Evolutionary conservation across 92 coral and sea anemone genomes (phyloP).

Genomic region (Isaurus tuberculatus): DNA sequence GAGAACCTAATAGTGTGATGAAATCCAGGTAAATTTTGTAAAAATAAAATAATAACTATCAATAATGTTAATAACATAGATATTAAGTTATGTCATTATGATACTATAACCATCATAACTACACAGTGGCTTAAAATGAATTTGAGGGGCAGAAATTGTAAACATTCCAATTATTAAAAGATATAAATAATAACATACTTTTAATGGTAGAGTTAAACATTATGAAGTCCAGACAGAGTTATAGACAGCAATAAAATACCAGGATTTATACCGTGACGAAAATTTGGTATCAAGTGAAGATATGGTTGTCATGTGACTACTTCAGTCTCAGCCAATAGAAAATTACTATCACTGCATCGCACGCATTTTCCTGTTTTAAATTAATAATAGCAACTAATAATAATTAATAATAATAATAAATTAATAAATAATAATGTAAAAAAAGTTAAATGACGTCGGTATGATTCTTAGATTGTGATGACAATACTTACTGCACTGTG

Average conservation of each 20-base stretch:
- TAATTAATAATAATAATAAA: no score
- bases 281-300: no score
- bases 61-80: no score
- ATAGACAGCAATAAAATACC: no score
- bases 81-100: no score
- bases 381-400: background rate
- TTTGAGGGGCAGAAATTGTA: background rate
- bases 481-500: background rate
- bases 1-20: no score
- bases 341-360: background rate
- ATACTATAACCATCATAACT: no score
- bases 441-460: background rate
- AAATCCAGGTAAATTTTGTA: no score
- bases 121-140: background rate
- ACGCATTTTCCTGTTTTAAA: background rate
- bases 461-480: background rate
- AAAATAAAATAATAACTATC: no score
- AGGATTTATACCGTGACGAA: no score
- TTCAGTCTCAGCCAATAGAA: background rate
- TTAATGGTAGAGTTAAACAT: background rate
- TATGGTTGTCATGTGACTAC: background rate
- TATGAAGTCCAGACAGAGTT: no score
- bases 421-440: background rate
- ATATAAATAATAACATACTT: background rate
- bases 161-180: background rate